phyloP scores from a whole-genome alignment of 2,888 invertebrate genomes.

The Pantelozetes paolii region DNA sequence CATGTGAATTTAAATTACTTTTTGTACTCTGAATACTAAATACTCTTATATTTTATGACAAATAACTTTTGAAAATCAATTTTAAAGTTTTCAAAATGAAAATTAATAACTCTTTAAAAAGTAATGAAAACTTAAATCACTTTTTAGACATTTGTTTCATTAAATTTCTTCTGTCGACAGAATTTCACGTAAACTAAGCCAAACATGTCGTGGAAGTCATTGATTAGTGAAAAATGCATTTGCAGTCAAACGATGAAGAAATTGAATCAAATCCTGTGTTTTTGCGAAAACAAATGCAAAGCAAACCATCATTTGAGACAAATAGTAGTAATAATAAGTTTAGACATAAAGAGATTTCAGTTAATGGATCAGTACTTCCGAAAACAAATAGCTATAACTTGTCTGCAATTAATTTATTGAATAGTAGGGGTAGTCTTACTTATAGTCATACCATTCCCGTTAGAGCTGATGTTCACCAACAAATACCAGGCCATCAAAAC shows the following conservation, averaged over 20 bases:
- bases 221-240: slow-evolving; percentile 3
- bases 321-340: not conserved
- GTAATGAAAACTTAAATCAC: too few relatives aligned
- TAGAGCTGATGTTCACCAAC: not conserved
- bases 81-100: too few relatives aligned
- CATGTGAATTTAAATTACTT: too few relatives aligned
- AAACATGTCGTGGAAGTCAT: not conserved
- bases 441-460: not conserved
- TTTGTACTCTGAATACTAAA: too few relatives aligned
- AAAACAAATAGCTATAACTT: not conserved
- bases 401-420: slow-evolving; percentile 1
- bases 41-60: too few relatives aligned
- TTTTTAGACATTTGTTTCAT: too few relatives aligned
- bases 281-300: slow-evolving; percentile 9
- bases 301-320: not conserved
- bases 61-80: too few relatives aligned
- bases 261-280: slow-evolving; percentile 16
- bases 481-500: not conserved
- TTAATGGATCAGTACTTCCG: slow-evolving; percentile 13
- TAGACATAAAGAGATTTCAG: not conserved
- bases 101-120: too few relatives aligned
- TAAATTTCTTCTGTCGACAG: not conserved
- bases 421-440: too few relatives aligned
- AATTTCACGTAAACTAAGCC: not conserved
- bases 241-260: not conserved